Evolutionary conservation across 2,888 invertebrate species (phyloP), one percentile per base, ranked within the genome.

Genomic region (Latheticus oryzae): DNA sequence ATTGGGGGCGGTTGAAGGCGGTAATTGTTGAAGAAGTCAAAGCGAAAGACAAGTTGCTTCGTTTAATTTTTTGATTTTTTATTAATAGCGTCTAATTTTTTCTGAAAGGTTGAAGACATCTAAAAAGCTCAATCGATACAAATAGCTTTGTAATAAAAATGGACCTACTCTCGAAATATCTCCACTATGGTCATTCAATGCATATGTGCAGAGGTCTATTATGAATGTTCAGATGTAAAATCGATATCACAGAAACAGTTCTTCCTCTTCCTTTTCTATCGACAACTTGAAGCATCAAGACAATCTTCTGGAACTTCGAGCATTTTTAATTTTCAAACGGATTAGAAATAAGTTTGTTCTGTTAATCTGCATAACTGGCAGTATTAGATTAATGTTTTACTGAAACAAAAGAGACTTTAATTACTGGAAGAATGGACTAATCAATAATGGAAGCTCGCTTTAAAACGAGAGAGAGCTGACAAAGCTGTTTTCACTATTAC

Each of bases 181-280:
- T 30, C 30, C 16, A 43, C 8, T 47, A 32, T 33, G 33, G 47
- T 47, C 47, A 47, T 47, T 47, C 32, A 23, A 19, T 47, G 47
- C 47, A 47, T 47, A 33, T 47, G 47, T 47, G 32, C 47, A 21
- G 21, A 26, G n/a, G 13, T 33, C 30, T 33, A 45, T 45, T 47
- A 32, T 32, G 47, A 47, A 47, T 32, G 47, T 19, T 33, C 9
- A 47, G 33, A 47, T 15, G 32, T 23, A 21, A 47, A 47, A 47
- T 47, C 47, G 21, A 47, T 47, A 43, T 3, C 7, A 16, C 8
- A 42, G 15, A 15, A 42, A 24, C 26, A 33, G 33, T 33, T 16
- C 11, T 19, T 21, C 23, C 11, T 17, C 19, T 19, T 11, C 3
- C 28, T 2, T 5, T 5, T 9, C 28, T 5, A 9, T 2, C 9